Conservation (phyloP, 1,140 invertebrate genomes). For the Pseudachorutes palmiensis region DNA sequence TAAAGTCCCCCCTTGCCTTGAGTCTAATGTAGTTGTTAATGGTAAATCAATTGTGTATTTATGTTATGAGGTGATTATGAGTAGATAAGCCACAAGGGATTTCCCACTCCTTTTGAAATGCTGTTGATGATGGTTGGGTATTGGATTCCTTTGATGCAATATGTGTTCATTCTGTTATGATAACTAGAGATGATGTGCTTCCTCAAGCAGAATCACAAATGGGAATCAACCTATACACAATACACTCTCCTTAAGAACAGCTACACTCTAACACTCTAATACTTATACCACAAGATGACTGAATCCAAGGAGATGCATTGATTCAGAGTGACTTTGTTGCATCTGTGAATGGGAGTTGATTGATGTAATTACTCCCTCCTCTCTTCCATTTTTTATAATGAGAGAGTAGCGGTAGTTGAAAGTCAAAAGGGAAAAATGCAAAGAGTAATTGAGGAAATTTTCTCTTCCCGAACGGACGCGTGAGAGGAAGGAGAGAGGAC, state of each 20-base stretch:
- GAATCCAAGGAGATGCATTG: too few species aligned
- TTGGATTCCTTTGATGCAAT: too few species aligned
- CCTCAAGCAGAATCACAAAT: slow-evolving; percentile 27
- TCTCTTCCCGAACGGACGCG: slow-evolving; percentile 37
- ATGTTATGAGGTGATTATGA: too few species aligned
- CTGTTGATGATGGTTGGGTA: too few species aligned
- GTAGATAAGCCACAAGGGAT: too few species aligned
- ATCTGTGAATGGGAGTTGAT: slow-evolving; percentile 37
- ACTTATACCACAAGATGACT: neutral
- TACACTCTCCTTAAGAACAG: neutral
- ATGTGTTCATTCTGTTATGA: slow-evolving; percentile 35
- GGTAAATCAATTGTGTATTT: too few species aligned
- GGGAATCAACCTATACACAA: neutral
- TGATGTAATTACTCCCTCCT: slow-evolving; percentile 36
- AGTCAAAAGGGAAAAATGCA: slow-evolving; percentile 32
- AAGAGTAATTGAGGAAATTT: slow-evolving; percentile 40
- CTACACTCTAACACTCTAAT: neutral
- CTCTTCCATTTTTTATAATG: slow-evolving; percentile 4
- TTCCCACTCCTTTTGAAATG: too few species aligned
- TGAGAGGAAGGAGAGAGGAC: slow-evolving; percentile 27
- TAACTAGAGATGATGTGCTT: slow-evolving; percentile 32
- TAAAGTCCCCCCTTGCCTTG: too few species aligned
- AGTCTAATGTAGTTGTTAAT: too few species aligned
- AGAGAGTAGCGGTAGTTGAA: slow-evolving; percentile 32
- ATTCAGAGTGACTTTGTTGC: neutral